phyloP scores from a whole-genome alignment of 64 coral and sea anemone species.

The Anthopleura sola region DNA sequence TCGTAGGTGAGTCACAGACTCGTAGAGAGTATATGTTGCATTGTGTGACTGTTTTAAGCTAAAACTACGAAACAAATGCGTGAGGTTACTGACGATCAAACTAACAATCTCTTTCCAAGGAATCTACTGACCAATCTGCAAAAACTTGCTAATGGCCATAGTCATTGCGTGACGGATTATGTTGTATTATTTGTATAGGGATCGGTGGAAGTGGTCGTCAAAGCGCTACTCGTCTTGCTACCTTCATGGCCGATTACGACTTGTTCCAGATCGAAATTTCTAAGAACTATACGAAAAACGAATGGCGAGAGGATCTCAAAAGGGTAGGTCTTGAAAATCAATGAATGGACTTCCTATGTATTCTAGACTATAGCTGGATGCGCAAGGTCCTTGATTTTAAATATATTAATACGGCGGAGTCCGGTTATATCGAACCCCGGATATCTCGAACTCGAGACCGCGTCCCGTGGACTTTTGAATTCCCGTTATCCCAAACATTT shows the following conservation, averaged over 20 bases:
- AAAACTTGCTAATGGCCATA: no score
- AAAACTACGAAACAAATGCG: not conserved
- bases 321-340: slow-evolving; percentile 39
- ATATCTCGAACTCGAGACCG: no score
- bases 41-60: not conserved
- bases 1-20: slow-evolving; percentile 74
- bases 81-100: not conserved
- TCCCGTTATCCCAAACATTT: not conserved
- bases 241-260: slow-evolving; percentile 99
- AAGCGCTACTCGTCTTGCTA: slow-evolving; percentile 87
- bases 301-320: slow-evolving; percentile 98
- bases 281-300: slow-evolving; percentile 94
- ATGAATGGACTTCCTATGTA: not conserved
- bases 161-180: not conserved
- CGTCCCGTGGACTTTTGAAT: not conserved
- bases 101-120: no score
- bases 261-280: slow-evolving; percentile 98
- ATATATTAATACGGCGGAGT: no score
- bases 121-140: no score
- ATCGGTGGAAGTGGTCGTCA: slow-evolving; percentile 97
- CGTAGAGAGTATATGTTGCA: not conserved
- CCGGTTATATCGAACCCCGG: no score
- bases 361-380: no score
- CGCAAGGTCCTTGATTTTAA: no score
- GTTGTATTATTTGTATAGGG: slow-evolving; percentile 33